Percentiles rank a stretch among this genome's conserved stretches.
These are phyloP conservation scores for Leptinotarsa texana DNA, from an alignment of 1,140 invertebrate genomes.

Conservation along the genomic window DNA sequence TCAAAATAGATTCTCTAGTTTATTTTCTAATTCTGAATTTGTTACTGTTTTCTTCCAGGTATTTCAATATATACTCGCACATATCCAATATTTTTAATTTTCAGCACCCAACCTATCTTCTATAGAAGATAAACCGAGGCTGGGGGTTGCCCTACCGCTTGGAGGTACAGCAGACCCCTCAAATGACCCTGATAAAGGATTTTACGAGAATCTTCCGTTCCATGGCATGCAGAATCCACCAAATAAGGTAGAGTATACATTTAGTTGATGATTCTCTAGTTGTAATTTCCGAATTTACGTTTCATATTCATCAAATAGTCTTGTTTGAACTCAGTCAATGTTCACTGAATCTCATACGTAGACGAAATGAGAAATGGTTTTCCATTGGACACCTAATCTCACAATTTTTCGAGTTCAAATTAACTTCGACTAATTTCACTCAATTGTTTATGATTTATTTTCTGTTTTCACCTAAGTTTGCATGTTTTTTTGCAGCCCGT, in stretches of 20 bases:
- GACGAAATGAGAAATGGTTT: no score
- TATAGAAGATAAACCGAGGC: constrained; percentile 58
- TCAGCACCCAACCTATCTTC: constrained; percentile 58
- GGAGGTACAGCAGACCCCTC: constrained; percentile 56
- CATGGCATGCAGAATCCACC: constrained; percentile 87
- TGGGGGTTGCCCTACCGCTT: constrained; percentile 52
- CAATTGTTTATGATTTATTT: neutral
- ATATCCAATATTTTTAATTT: constrained; percentile 35
- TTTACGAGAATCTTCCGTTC: constrained; percentile 93
- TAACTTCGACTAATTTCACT: no score
- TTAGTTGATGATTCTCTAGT: neutral
- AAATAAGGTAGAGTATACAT: constrained; percentile 74
- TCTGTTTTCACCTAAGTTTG: constrained; percentile 45
- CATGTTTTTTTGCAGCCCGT: constrained; percentile 54
- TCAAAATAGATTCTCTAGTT: no score
- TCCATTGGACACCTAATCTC: no score
- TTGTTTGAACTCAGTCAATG: neutral
- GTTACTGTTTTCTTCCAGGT: no score
- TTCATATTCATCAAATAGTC: no score
- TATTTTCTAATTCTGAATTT: no score
- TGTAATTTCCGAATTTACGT: neutral
- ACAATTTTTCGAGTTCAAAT: no score
- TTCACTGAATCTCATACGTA: neutral
- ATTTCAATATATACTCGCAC: no score
- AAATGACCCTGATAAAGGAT: constrained; percentile 64